phyloP scores from a whole-genome alignment of 2,888 invertebrate species.

The Chironomus riparius region DNA sequence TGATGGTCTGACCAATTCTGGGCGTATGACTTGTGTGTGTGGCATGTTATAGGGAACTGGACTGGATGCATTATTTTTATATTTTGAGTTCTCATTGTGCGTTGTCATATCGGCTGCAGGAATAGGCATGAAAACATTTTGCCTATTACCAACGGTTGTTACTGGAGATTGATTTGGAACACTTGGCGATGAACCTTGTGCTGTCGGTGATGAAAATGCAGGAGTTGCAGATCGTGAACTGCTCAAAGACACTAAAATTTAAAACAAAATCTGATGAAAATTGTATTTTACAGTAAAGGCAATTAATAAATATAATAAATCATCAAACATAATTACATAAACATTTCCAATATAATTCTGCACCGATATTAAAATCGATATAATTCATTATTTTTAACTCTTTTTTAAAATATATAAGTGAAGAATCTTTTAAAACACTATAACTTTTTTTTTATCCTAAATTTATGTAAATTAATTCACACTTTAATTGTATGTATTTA shows the following conservation, averaged over 20 bases:
- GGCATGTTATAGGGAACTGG: slow-evolving; percentile 37
- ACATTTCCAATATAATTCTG: slow-evolving; percentile 40
- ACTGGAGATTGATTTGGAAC: slow-evolving; percentile 56
- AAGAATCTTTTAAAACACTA: no score
- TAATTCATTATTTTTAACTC: slow-evolving; percentile 33
- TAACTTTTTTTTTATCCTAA: no score
- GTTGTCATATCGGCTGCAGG: slow-evolving; percentile 51
- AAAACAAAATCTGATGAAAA: slow-evolving; percentile 13
- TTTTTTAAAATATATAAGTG: no score
- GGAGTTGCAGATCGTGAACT: slow-evolving; percentile 90
- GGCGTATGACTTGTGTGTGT: slow-evolving; percentile 33
- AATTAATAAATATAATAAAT: neutral
- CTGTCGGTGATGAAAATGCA: slow-evolving; percentile 70
- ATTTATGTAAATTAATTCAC: neutral
- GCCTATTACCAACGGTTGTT: slow-evolving; percentile 62
- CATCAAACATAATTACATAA: slow-evolving; percentile 35
- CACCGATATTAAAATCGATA: slow-evolving; percentile 38
- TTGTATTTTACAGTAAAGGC: neutral
- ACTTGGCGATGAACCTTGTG: slow-evolving; percentile 57
- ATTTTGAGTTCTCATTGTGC: slow-evolving; percentile 33
- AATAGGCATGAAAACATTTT: slow-evolving; percentile 89
- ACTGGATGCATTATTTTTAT: slow-evolving; percentile 39
- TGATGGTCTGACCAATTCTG: slow-evolving; percentile 35
- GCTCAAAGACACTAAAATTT: slow-evolving; percentile 70
- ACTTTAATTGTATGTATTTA: neutral